Percentiles rank a stretch among this genome's conserved stretches.
Evolutionary conservation across 2,113 vertebrate genomes (phyloP).

Genomic region (Entelurus aequoreus): DNA sequence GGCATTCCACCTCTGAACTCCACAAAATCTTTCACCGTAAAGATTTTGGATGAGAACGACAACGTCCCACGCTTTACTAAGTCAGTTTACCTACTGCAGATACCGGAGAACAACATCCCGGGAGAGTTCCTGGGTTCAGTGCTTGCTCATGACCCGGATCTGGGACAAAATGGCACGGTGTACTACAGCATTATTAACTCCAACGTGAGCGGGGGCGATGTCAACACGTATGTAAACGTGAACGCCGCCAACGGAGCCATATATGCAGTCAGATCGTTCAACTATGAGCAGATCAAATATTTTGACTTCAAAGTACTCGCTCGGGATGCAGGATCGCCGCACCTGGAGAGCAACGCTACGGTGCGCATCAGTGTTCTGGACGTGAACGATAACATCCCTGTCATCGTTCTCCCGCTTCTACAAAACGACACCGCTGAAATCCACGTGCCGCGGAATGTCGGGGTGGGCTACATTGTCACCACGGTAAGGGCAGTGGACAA

Average conservation of each 20-base stretch:
- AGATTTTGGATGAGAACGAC: constrained; percentile 95
- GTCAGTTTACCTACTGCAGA: constrained; percentile 91
- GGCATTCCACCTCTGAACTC: constrained; percentile 91
- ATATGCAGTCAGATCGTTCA: constrained; percentile 94
- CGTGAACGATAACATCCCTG: constrained; percentile 96
- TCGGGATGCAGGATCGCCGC: constrained; percentile 91
- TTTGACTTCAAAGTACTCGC: constrained; percentile 97
- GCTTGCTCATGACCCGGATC: constrained; percentile 90
- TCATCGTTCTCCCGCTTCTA: constrained; percentile 87
- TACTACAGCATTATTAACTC: constrained; percentile 94
- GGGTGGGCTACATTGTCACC: constrained; percentile 90
- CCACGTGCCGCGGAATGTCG: constrained; percentile 92
- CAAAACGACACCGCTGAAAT: constrained; percentile 96
- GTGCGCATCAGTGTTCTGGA: constrained; percentile 90
- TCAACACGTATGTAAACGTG: constrained; percentile 95
- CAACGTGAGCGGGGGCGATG: constrained; percentile 92
- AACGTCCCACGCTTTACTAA: constrained; percentile 94
- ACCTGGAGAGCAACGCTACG: constrained; percentile 91
- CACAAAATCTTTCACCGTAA: constrained; percentile 92
- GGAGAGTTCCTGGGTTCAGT: constrained; percentile 95
- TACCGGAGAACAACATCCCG: constrained; percentile 96
- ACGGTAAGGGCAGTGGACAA: constrained; percentile 92
- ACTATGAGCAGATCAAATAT: constrained; percentile 96
- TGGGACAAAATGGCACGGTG: constrained; percentile 94
- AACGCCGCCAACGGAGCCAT: constrained; percentile 97